These are phyloP conservation scores for Otocyon megalotis DNA, from an alignment of 2,113 vertebrate species.

Conservation along the genomic window DNA sequence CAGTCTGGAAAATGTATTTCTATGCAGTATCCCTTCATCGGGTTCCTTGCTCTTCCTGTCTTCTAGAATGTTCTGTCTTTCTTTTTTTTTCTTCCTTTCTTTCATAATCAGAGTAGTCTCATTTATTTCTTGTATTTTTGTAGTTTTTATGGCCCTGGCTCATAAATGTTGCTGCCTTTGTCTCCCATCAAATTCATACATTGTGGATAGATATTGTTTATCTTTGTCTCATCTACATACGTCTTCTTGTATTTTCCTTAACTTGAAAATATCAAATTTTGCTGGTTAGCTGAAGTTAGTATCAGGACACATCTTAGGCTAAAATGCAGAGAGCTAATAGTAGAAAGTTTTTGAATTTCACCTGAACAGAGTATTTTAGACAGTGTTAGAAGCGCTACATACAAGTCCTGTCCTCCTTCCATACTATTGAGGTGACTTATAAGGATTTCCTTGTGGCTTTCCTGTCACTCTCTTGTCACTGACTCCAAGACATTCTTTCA, in stretches of 20 bases:
- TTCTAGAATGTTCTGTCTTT: background rate
- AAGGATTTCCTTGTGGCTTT: background rate
- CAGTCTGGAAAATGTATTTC: background rate
- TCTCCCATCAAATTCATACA: conserved; percentile 69
- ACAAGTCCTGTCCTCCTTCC: background rate
- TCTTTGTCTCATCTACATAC: conserved; percentile 53
- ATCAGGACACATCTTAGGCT: background rate
- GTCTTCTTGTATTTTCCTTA: conserved; percentile 53
- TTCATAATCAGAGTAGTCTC: background rate
- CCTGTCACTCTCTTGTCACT: background rate
- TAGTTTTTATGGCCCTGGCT: conserved; percentile 41
- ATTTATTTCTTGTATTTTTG: conserved; percentile 54
- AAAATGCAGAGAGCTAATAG: conserved; percentile 40
- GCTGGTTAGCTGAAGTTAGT: background rate
- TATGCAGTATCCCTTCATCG: background rate
- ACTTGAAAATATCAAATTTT: conserved; percentile 23
- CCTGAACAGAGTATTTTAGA: conserved; percentile 26
- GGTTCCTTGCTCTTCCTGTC: conserved; percentile 19
- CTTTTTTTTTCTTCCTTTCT: background rate
- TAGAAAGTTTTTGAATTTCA: background rate
- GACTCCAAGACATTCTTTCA: background rate
- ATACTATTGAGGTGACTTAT: background rate
- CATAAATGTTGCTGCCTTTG: conserved; percentile 54
- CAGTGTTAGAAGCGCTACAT: conserved; percentile 25
- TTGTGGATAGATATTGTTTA: background rate